A percentile compares a stretch with the other conserved stretches of the same genome.
phyloP scores from a whole-genome alignment of 1,140 invertebrate genomes.

The Drepana arcuata region DNA sequence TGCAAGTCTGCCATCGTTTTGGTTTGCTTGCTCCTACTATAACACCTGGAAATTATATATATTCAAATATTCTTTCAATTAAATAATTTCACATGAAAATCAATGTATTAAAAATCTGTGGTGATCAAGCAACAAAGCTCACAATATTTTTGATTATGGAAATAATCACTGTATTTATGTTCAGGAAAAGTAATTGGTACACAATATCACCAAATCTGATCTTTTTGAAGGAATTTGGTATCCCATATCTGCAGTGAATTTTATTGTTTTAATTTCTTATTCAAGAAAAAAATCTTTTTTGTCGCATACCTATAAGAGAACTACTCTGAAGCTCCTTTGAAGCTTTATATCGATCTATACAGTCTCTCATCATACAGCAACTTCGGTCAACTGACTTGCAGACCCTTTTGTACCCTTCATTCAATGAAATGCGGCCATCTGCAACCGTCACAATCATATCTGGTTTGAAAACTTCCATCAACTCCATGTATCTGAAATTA shows the following conservation, averaged over 20 bases:
- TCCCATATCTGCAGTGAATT: too few relatives aligned
- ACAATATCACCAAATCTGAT: too few relatives aligned
- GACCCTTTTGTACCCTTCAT: constrained; percentile 78
- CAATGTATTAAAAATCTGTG: too few relatives aligned
- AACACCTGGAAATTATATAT: constrained; percentile 77
- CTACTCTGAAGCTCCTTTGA: constrained; percentile 59
- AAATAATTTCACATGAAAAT: too few relatives aligned
- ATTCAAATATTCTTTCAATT: too few relatives aligned
- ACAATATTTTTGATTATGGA: too few relatives aligned
- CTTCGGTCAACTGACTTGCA: constrained; percentile 78
- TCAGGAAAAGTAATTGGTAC: too few relatives aligned
- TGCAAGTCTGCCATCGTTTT: constrained; percentile 72
- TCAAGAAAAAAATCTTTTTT: too few relatives aligned
- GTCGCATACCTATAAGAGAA: constrained; percentile 45
- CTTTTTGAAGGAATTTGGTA: too few relatives aligned
- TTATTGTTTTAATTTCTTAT: too few relatives aligned
- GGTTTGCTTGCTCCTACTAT: constrained; percentile 83
- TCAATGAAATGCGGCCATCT: constrained; percentile 84
- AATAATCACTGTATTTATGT: too few relatives aligned
- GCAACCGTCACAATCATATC: constrained; percentile 85
- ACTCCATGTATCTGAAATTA: constrained; percentile 78
- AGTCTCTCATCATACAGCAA: constrained; percentile 73
- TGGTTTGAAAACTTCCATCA: constrained; percentile 83
- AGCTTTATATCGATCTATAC: constrained; percentile 72
- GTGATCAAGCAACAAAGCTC: too few relatives aligned